Base-by-base conservation (phyloP, 1,140 invertebrate species). In the Microplitis mediator region DNA sequence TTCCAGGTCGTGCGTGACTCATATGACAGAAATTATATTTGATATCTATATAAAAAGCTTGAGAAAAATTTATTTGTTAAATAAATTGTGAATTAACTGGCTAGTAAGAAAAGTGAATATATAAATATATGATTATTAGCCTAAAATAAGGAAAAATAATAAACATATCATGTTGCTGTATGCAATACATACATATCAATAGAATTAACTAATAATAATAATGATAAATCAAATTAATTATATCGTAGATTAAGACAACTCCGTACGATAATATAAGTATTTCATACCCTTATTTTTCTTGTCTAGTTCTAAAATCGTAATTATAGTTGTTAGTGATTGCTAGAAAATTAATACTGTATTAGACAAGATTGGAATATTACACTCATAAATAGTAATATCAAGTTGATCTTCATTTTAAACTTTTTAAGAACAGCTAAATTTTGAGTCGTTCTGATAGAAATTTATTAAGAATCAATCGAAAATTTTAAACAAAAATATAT, bases 161-260 rank as follows among this genome's bases (percentile, higher is more conserved):
- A 52, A 63, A 71, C 69, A 71, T 71, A 71, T 71, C 69, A 71
- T 61, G 61, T 56, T 56, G 54, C 36, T 52, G 39, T 56, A 58
- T 56, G 36, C 32, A 60, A 72, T 61, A 67, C 8, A 45, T 67
- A 67, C 65, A 66, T 64, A 66, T 67, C 69, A 65, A 34, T 71
- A 65, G 60, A 32, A 60, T 52, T 51, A 72, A 58, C 54, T 14
- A 63, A 31, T 14, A 45, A 70, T 70, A 54, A 54, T 54, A 50
- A 50, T 50, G 16, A 54, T 4, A 54, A 54, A 54, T 63, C 11
- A 60, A 56, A 32, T 65, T 65, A 65, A 51, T 65, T 16, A 65
- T 16, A 65, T 51, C 11, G 23, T 14, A 68, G 32, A 52, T n/a
- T 23, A 68, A 36, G 35, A 32, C 13, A 5, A 16, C 31, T 34